Conservation (phyloP, 2,113 vertebrate genomes). For the Cairina moschata region DNA sequence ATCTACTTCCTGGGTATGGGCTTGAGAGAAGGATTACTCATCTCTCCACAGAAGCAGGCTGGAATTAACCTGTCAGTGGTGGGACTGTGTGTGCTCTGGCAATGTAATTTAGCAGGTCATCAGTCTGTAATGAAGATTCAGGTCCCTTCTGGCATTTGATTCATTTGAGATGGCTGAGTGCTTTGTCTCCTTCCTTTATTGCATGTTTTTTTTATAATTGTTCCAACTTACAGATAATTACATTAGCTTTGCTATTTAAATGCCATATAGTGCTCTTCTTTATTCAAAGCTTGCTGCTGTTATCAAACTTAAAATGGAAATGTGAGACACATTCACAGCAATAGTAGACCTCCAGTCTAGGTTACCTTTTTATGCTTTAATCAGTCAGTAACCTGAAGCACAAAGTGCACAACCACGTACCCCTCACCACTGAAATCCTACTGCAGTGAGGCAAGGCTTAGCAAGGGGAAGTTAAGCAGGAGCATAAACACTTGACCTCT, state of each 20-base stretch:
- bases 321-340: not conserved
- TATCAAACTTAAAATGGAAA: not conserved
- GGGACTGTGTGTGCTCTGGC: not conserved
- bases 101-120: conserved; percentile 11
- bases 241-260: conserved; percentile 24
- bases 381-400: not conserved
- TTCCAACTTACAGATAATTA: conserved; percentile 18
- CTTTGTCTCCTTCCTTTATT: conserved; percentile 1
- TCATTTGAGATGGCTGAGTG: not conserved
- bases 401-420: not conserved
- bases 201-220: conserved; percentile 18
- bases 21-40: not conserved
- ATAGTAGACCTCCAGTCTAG: not conserved
- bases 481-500: not conserved
- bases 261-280: not conserved
- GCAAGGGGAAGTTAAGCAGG: not conserved
- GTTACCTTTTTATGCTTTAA: not conserved
- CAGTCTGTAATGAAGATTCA: conserved; percentile 26
- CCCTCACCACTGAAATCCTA: not conserved
- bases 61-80: not conserved
- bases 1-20: not conserved
- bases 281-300: not conserved
- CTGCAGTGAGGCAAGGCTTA: not conserved
- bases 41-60: not conserved
- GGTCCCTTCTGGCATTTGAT: conserved; percentile 28